phyloP scores from a whole-genome alignment of 2,113 vertebrate species.

The Stegastes partitus region DNA sequence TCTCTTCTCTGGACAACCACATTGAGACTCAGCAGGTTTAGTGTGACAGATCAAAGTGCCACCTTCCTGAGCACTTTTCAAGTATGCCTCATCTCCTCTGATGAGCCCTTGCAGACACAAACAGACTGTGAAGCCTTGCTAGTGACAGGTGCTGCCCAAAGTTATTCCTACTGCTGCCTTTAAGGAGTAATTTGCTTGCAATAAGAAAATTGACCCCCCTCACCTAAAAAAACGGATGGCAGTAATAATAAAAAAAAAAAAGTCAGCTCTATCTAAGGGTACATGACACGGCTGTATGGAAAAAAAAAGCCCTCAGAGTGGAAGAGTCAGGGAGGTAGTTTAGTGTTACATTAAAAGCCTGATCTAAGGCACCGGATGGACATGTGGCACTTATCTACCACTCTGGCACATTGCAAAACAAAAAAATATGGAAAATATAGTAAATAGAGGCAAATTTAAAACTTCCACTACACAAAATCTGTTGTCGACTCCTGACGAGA shows the following conservation, averaged over 20 bases:
- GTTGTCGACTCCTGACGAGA: background rate
- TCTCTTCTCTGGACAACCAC: slow-evolving; percentile 29
- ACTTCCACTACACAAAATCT: background rate
- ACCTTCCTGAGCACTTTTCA: slow-evolving; percentile 72
- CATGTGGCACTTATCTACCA: slow-evolving; percentile 16
- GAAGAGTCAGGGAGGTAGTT: slow-evolving; percentile 16
- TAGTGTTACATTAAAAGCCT: slow-evolving; percentile 37
- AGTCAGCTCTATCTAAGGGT: slow-evolving; percentile 43
- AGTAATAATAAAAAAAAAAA: slow-evolving; percentile 61
- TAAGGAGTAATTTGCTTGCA: slow-evolving; percentile 75
- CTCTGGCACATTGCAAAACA: background rate
- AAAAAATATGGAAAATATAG: background rate
- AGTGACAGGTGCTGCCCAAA: slow-evolving; percentile 63
- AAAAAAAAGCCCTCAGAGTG: slow-evolving; percentile 14
- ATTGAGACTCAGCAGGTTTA: slow-evolving; percentile 48
- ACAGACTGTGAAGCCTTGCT: slow-evolving; percentile 36
- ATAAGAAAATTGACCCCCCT: slow-evolving; percentile 77
- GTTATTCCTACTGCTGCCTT: slow-evolving; percentile 52
- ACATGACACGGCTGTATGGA: slow-evolving; percentile 33
- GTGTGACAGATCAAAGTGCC: slow-evolving; percentile 72
- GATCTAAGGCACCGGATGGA: slow-evolving; percentile 5
- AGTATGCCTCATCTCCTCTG: slow-evolving; percentile 79
- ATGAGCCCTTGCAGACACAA: slow-evolving; percentile 68
- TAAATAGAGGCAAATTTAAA: background rate
- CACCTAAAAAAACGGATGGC: slow-evolving; percentile 36